Conservation (phyloP, 2,888 invertebrate genomes). For the Pristionchus maxplancki region DNA sequence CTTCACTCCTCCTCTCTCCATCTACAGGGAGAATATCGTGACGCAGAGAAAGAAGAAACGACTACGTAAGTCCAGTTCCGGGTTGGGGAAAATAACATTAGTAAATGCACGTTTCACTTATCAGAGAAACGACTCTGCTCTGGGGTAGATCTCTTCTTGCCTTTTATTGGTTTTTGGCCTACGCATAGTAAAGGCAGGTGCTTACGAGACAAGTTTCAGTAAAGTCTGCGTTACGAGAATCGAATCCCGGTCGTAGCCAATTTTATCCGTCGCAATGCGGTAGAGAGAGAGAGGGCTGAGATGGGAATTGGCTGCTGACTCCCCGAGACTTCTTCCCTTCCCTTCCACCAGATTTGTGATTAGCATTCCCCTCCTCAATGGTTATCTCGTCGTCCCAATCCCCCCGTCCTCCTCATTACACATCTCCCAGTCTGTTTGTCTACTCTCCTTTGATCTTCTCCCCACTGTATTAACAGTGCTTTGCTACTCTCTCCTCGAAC, state of each 20-base stretch:
- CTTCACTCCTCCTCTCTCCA: slow-evolving; percentile 24
- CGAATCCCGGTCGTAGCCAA: neutral
- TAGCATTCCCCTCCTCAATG: neutral
- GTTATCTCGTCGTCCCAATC: slow-evolving; percentile 5
- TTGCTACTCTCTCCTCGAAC: slow-evolving; percentile 2
- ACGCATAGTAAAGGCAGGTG: neutral
- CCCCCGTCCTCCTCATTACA: slow-evolving; percentile 13
- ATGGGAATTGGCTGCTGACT: neutral
- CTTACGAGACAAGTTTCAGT: neutral
- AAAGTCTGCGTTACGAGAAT: neutral
- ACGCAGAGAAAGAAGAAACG: slow-evolving; percentile 34
- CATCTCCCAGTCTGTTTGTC: slow-evolving; percentile 26
- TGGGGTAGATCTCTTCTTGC: neutral
- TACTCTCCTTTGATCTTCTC: slow-evolving; percentile 42
- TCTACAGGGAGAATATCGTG: slow-evolving; percentile 36
- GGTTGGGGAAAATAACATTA: neutral
- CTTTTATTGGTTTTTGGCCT: neutral
- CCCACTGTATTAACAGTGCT: slow-evolving; percentile 45
- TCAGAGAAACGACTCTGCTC: no score
- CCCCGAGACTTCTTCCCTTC: neutral
- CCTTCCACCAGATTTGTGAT: neutral
- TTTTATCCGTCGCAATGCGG: neutral
- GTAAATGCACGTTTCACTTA: neutral
- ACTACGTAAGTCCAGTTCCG: neutral
- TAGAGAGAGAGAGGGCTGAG: neutral